phyloP scores from a whole-genome alignment of 2,888 invertebrate genomes.

The Oeneis ivallda region DNA sequence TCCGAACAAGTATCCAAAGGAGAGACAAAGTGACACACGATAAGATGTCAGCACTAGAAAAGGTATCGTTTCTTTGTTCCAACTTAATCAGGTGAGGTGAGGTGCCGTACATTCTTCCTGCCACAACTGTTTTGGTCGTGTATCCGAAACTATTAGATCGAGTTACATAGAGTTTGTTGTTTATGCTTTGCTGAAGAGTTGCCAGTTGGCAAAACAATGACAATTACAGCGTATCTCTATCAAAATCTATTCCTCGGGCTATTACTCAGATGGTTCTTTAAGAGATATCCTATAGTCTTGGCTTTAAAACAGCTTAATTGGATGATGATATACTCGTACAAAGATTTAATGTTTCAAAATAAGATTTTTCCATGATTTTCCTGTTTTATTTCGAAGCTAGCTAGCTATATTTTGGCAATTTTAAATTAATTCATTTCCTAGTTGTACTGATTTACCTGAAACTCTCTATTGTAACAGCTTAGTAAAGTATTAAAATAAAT shows the following conservation, averaged over 20 bases:
- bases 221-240: conserved; percentile 27
- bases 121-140: conserved; percentile 24
- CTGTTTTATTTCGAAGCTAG: too few species aligned
- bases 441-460: too few species aligned
- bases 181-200: conserved; percentile 32
- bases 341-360: neutral
- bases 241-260: conserved; percentile 22
- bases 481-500: too few species aligned
- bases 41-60: neutral
- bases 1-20: neutral
- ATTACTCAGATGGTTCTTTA: conserved; percentile 22
- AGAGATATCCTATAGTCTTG: conserved; percentile 4
- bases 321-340: neutral
- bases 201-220: conserved; percentile 36
- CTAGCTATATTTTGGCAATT: too few species aligned
- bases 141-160: conserved; percentile 28
- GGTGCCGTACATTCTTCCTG: conserved; percentile 22
- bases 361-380: too few species aligned
- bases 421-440: too few species aligned
- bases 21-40: neutral
- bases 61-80: neutral
- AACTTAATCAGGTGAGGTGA: conserved; percentile 23
- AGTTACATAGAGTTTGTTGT: conserved; percentile 30
- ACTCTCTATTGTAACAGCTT: too few species aligned
- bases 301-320: neutral